Percentiles rank a stretch among this genome's conserved stretches.
Evolutionary conservation across 37 sponge, comb jelly and placozoan species (phyloP).

Genomic region (Mnemiopsis leidyi): DNA sequence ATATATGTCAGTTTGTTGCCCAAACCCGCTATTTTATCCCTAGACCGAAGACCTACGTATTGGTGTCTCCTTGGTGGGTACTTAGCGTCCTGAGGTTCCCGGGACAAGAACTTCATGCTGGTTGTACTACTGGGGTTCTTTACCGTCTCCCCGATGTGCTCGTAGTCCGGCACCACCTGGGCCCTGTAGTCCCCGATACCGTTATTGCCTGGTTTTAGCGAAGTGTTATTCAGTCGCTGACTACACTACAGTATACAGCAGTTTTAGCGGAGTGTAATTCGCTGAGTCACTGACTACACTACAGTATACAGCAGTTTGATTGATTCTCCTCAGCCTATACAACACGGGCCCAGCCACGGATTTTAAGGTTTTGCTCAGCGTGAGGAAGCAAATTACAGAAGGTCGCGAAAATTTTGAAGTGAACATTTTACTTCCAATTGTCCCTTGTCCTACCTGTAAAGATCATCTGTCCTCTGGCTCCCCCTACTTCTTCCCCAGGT

Average conservation of each 20-base stretch:
- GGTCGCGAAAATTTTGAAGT: too few relatives aligned
- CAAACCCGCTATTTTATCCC: neutral
- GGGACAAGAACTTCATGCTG: constrained; percentile 31
- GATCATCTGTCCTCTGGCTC: neutral
- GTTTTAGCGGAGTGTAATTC: too few relatives aligned
- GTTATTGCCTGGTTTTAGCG: constrained; percentile 37
- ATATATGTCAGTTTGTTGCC: too few relatives aligned
- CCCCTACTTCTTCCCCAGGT: constrained; percentile 54
- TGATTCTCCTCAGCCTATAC: too few relatives aligned
- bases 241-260: too few relatives aligned
- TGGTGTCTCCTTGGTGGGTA: neutral
- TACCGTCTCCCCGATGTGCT: constrained; percentile 5
- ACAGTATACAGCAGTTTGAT: too few relatives aligned
- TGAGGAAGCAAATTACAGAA: too few relatives aligned
- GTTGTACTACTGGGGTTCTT: constrained; percentile 12
- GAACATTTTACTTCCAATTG: too few relatives aligned
- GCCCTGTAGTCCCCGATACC: constrained; percentile 33
- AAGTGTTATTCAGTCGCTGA: too few relatives aligned
- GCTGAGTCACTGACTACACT: too few relatives aligned
- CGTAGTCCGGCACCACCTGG: constrained; percentile 56
- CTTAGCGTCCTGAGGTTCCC: constrained; percentile 7
- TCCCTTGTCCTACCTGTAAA: constrained; percentile 11
- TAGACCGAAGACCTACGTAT: neutral
- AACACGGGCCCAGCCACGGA: too few relatives aligned
- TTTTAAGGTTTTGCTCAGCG: too few relatives aligned